Evolutionary conservation across 2,888 invertebrate species (phyloP).

Genomic region (Clunio marinus): DNA sequence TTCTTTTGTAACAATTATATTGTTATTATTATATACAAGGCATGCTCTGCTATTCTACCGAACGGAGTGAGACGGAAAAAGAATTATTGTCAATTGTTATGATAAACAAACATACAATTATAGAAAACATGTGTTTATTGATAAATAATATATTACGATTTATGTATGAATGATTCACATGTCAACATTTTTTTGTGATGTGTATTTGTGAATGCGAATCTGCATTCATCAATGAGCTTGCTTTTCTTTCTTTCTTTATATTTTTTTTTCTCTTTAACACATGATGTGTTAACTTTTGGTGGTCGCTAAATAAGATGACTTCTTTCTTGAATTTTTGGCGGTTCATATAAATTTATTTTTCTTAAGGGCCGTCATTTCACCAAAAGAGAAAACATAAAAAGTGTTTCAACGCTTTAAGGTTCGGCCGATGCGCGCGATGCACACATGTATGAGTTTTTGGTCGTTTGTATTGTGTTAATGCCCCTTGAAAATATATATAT

Average conservation of each 20-base stretch:
- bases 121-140: constrained; percentile 39
- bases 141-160: constrained; percentile 36
- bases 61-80: constrained; percentile 13
- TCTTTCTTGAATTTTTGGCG: too few relatives aligned
- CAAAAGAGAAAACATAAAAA: too few relatives aligned
- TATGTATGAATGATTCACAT: constrained; percentile 39
- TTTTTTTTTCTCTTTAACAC: too few relatives aligned
- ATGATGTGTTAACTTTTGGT: too few relatives aligned
- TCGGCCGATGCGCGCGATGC: constrained; percentile 34
- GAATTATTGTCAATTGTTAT: constrained; percentile 39
- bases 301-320: too few relatives aligned
- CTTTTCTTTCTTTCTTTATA: background rate
- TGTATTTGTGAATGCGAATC: constrained; percentile 15
- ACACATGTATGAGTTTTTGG: constrained; percentile 14
- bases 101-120: constrained; percentile 39
- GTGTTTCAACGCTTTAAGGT: constrained; percentile 27
- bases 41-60: constrained; percentile 11
- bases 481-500: constrained; percentile 37
- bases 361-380: too few relatives aligned
- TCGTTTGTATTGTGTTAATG: constrained; percentile 37
- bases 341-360: too few relatives aligned
- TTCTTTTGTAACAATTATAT: constrained; percentile 39
- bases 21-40: constrained; percentile 35
- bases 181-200: constrained; percentile 34
- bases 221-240: constrained; percentile 27